Evolutionary conservation across 1,140 invertebrate species (phyloP).

Genomic region (Dendroctonus ponderosae): DNA sequence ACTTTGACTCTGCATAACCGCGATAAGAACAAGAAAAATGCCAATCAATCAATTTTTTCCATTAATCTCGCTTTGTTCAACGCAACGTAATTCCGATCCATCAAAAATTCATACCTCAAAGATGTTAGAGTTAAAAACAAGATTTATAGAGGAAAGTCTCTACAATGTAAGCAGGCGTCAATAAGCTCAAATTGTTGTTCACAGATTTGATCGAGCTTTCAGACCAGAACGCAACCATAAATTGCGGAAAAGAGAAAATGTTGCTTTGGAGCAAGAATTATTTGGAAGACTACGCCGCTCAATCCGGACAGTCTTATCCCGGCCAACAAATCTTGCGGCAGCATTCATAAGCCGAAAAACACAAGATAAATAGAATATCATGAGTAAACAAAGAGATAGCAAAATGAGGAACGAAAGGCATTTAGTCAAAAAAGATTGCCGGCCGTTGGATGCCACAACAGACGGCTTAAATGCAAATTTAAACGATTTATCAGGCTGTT

Average conservation of each 20-base stretch:
- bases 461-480: conserved; percentile 16
- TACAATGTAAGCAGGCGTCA: too few species aligned
- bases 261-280: too few species aligned
- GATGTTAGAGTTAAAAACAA: too few species aligned
- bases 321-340: too few species aligned
- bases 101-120: conserved; percentile 25
- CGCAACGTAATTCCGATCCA: conserved; percentile 21
- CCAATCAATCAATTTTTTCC: conserved; percentile 34
- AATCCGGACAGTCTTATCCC: too few species aligned
- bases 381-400: conserved; percentile 7
- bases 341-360: too few species aligned
- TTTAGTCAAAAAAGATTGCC: conserved; percentile 4
- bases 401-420: conserved; percentile 5
- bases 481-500: conserved; percentile 27
- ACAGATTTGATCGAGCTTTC: too few species aligned
- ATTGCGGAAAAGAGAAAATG: too few species aligned
- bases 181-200: too few species aligned
- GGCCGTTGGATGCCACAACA: conserved; percentile 13
- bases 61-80: conserved; percentile 30
- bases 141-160: too few species aligned
- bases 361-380: conserved; percentile 10
- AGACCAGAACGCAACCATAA: too few species aligned
- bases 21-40: conserved; percentile 32
- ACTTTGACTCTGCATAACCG: conserved; percentile 31
- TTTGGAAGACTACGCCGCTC: too few species aligned